Conservation (phyloP, 2,113 vertebrate genomes). For the Ariopsis seemanni region DNA sequence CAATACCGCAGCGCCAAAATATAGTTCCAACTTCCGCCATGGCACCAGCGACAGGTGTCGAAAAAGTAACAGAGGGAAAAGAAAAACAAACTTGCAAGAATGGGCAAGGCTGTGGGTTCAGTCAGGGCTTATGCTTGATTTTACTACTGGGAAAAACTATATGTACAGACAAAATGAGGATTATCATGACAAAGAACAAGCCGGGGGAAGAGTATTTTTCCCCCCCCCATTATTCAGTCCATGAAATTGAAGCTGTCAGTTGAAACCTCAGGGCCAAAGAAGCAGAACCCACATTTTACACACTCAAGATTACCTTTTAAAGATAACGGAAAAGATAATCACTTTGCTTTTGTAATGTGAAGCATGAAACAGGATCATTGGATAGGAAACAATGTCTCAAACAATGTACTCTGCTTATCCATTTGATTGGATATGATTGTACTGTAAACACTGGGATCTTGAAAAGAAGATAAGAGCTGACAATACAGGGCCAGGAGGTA, state of each 20-base stretch:
- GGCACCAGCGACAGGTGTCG: constrained; percentile 50
- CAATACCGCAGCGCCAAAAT: constrained; percentile 42
- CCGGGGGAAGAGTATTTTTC: background rate
- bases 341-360: background rate
- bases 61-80: constrained; percentile 26
- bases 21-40: constrained; percentile 20
- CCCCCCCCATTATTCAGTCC: constrained; percentile 3
- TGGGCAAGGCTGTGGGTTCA: constrained; percentile 1
- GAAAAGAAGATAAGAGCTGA: background rate
- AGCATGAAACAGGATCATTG: background rate
- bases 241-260: background rate
- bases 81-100: constrained; percentile 9
- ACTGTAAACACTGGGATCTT: background rate
- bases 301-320: background rate
- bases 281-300: background rate
- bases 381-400: background rate
- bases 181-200: background rate
- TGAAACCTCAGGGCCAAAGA: constrained; percentile 13
- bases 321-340: background rate
- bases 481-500: background rate
- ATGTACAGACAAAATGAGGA: background rate
- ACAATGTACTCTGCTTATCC: no score
- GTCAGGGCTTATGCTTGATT: background rate
- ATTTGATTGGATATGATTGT: background rate
- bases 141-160: background rate